Conservation (phyloP, 2,113 vertebrate genomes). For the Nipponia nippon region DNA sequence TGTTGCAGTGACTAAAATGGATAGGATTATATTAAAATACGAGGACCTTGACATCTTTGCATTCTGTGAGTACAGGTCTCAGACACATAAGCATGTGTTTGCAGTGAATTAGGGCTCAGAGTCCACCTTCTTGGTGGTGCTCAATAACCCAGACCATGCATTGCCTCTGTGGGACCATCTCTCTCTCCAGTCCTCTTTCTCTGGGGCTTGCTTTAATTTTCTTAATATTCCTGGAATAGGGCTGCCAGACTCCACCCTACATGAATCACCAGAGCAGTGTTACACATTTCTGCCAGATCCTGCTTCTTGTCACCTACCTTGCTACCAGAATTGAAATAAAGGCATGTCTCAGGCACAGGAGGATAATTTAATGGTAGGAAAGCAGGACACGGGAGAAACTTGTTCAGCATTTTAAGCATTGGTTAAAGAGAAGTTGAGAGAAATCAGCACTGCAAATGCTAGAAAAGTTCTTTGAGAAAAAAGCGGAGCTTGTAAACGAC, state of each 20-base stretch:
- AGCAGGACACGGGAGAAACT: background rate
- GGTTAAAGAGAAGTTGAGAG: background rate
- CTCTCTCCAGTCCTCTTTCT: background rate
- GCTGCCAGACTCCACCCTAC: background rate
- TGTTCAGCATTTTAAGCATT: background rate
- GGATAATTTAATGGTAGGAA: background rate
- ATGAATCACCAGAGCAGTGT: background rate
- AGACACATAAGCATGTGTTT: too few species aligned
- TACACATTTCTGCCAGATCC: background rate
- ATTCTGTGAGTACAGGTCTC: background rate
- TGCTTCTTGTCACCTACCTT: background rate
- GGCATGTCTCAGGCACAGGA: background rate
- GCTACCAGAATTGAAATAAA: background rate
- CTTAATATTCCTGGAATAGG: background rate
- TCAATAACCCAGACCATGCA: background rate
- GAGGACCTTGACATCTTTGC: background rate
- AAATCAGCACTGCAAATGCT: background rate
- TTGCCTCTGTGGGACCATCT: background rate
- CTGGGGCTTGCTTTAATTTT: background rate
- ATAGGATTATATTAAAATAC: background rate
- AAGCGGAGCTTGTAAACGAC: accelerated
- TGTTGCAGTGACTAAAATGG: background rate
- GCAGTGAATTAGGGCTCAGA: background rate
- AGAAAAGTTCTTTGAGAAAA: background rate
- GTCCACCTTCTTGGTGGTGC: background rate